Evolutionary conservation across 2,797 vertebrate species (phyloP), one percentile per base, ranked within the genome.

Genomic region (Sebastes reedi): DNA sequence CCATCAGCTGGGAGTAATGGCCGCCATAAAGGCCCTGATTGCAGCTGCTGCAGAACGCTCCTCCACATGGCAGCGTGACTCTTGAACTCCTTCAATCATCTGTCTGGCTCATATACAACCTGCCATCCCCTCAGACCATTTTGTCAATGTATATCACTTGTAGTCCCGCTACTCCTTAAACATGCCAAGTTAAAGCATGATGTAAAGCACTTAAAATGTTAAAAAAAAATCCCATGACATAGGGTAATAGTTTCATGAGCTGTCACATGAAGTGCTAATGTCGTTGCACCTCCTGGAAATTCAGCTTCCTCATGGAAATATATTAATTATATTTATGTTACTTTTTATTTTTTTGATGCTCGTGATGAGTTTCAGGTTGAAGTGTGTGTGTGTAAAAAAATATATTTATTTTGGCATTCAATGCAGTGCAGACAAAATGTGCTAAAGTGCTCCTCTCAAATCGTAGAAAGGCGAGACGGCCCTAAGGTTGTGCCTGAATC

Each of bases 21-120:
- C 80, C 6, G 50, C 82, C 79, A 77, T 92, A 88, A 87, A 93
- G 85, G 79, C 78, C 90, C 88, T 89, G 87, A 93, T 92, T 93
- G 88, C 86, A 85, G 86, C 83, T 87, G 80, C 82, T 82, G 84
- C 81, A 75, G 78, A 87, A 29, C 83, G 29, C 69, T 84, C 79
- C 30, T 80, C 62, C 74, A 75, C 83, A 80, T 79, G 80, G 82
- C 76, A 58, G 82, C 67, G 64, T 74, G 79, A 70, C 85, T 91
- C 77, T 88, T 84, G 56, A 85, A 81, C 79, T 61, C 58, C 55
- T 64, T 89, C 79, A 74, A 65, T 86, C 89, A 90, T 89, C 84
- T 79, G 61, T 76, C 80, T 85, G 79, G 56, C 81, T 90, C 79
- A 42, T 62, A 39, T 68, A 83, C 74, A 86, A 84, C 54, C 58